phyloP scores from a whole-genome alignment of 2,888 invertebrate genomes.

The Siphonodentalium dalli region DNA sequence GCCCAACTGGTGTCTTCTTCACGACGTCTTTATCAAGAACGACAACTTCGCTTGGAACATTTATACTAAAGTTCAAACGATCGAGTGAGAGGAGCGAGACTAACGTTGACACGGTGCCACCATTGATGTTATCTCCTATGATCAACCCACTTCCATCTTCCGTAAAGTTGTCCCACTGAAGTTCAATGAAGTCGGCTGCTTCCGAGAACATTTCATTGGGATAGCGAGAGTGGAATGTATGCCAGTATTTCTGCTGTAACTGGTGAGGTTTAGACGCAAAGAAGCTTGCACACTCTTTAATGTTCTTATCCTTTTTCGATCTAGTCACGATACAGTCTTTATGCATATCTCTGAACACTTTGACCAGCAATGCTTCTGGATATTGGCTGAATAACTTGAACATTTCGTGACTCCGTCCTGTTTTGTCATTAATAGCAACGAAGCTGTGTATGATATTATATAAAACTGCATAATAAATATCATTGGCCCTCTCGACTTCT shows the following conservation, averaged over 20 bases:
- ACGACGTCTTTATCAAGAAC: slow-evolving; percentile 32
- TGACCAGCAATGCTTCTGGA: slow-evolving; percentile 72
- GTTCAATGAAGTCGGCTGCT: slow-evolving; percentile 27
- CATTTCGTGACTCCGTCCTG: slow-evolving; percentile 73
- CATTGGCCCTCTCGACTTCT: no score
- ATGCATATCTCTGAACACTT: slow-evolving; percentile 72
- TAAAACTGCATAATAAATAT: neutral
- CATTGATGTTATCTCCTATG: no score
- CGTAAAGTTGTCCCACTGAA: slow-evolving; percentile 10
- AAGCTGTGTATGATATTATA: slow-evolving; percentile 69
- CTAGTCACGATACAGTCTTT: neutral
- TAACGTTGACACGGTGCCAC: no score
- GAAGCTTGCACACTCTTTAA: neutral
- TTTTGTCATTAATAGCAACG: slow-evolving; percentile 71
- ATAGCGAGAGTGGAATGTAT: slow-evolving; percentile 35
- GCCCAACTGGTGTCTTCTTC: slow-evolving; percentile 31
- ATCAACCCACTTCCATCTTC: slow-evolving; percentile 7
- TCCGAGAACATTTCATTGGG: slow-evolving; percentile 37
- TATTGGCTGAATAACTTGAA: slow-evolving; percentile 78
- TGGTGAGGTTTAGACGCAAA: neutral
- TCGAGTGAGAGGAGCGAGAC: no score
- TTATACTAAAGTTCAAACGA: slow-evolving; percentile 25
- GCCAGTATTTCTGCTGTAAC: slow-evolving; percentile 29
- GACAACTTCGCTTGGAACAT: slow-evolving; percentile 30
- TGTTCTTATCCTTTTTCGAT: neutral